A percentile compares a stretch with the other conserved stretches of the same genome.
Evolutionary conservation across 2,888 invertebrate species (phyloP).

Genomic region (Eristalis pertinax): DNA sequence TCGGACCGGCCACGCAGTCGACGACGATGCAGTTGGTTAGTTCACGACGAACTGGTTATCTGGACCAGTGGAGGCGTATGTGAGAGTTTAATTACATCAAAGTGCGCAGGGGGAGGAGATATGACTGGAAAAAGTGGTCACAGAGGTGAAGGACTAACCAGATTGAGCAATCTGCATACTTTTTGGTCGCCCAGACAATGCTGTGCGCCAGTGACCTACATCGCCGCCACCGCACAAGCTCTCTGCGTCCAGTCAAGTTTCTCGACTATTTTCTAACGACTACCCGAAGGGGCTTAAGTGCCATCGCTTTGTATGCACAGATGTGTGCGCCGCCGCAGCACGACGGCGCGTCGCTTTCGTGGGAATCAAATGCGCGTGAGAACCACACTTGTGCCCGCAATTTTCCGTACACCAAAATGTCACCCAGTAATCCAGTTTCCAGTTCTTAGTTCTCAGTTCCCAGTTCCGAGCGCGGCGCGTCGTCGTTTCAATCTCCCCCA

Average conservation of each 20-base stretch:
- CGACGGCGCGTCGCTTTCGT: slow-evolving; percentile 3
- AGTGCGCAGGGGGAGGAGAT: slow-evolving; percentile 1
- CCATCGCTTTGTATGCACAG: slow-evolving; percentile 41
- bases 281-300: not conserved
- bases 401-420: slow-evolving; percentile 28
- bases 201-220: not conserved
- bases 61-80: slow-evolving; percentile 38
- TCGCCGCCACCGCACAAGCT: not conserved
- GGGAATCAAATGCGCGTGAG: slow-evolving; percentile 47
- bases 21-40: slow-evolving; percentile 30
- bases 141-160: not conserved
- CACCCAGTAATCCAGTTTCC: slow-evolving; percentile 30
- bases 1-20: slow-evolving; percentile 24
- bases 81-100: slow-evolving; percentile 46
- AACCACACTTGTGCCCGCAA: slow-evolving; percentile 55
- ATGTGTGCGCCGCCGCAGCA: not conserved
- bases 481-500: slow-evolving; percentile 29
- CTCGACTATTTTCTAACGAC: not conserved
- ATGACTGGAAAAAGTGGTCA: not conserved
- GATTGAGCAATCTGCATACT: too few relatives aligned
- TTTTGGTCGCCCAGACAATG: not conserved
- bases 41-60: slow-evolving; percentile 30
- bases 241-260: too few relatives aligned
- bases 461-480: too few relatives aligned
- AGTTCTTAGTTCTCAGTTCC: not conserved